phyloP scores from a whole-genome alignment of 1,140 invertebrate species.

The Caenorhabditis brenneri region DNA sequence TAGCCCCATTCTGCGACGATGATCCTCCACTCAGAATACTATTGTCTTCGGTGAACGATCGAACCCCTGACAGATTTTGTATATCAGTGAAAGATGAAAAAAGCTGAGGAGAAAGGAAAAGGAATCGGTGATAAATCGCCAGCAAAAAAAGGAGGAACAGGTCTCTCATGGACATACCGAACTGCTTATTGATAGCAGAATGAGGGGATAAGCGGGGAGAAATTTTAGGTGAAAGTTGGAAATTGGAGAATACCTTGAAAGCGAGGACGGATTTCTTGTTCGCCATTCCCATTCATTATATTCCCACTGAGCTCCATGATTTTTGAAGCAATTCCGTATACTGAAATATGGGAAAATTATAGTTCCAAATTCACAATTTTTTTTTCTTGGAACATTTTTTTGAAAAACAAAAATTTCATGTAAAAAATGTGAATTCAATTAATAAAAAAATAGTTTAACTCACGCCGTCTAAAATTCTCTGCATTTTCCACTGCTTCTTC shows the following conservation, averaged over 20 bases:
- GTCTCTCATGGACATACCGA: constrained; percentile 18
- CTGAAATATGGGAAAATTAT: not conserved
- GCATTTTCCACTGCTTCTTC: constrained; percentile 16
- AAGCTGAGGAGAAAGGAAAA: not conserved
- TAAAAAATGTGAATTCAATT: too few species aligned
- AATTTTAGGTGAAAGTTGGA: not conserved
- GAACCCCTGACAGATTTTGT: constrained; percentile 34
- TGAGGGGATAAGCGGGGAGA: not conserved
- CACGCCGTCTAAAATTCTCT: constrained; percentile 16
- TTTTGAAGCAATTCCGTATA: not conserved
- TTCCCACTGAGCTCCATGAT: constrained; percentile 20
- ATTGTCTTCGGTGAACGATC: constrained; percentile 36
- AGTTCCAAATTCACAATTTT: not conserved
- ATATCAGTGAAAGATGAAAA: constrained; percentile 15
- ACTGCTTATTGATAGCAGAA: constrained; percentile 37
- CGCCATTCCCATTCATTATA: constrained; percentile 22
- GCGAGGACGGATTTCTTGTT: constrained; percentile 23
- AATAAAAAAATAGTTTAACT: too few species aligned
- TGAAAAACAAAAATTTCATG: too few species aligned
- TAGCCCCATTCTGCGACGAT: constrained; percentile 29
- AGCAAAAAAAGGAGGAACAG: constrained; percentile 32
- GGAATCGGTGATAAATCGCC: not conserved
- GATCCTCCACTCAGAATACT: constrained; percentile 37
- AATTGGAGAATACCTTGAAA: constrained; percentile 15
- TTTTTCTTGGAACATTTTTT: too few species aligned